These are phyloP conservation scores for Latheticus oryzae DNA, from an alignment of 2,888 invertebrate species.

Conservation along the genomic window DNA sequence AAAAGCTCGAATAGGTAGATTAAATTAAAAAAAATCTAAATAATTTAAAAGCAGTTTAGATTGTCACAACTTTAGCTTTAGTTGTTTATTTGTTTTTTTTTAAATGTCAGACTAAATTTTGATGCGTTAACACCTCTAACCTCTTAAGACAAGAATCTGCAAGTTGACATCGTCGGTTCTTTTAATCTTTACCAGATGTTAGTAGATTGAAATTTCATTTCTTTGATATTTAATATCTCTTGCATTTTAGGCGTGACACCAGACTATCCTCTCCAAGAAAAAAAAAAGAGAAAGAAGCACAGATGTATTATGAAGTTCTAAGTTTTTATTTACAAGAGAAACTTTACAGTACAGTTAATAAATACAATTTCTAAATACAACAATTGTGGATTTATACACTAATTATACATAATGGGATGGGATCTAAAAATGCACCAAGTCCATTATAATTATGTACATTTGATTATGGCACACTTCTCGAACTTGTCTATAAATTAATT, in stretches of 20 bases:
- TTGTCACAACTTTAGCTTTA: too few species aligned
- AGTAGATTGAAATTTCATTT: constrained; percentile 20
- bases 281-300: constrained; percentile 26
- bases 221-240: constrained; percentile 43
- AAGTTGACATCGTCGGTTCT: constrained; percentile 37
- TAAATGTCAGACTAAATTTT: too few species aligned
- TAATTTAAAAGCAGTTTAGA: too few species aligned
- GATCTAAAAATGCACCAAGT: constrained; percentile 17
- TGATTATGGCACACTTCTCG: constrained; percentile 29
- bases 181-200: constrained; percentile 37
- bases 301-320: constrained; percentile 44
- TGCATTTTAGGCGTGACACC: constrained; percentile 48
- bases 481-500: constrained; percentile 11
- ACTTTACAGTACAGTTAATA: constrained; percentile 51
- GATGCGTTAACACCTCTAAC: constrained; percentile 49
- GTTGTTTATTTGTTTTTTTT: too few species aligned
- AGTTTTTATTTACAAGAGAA: constrained; percentile 53
- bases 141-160: constrained; percentile 36
- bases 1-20: too few species aligned
- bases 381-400: constrained; percentile 40
- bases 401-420: constrained; percentile 30
- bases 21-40: too few species aligned
- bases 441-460: constrained; percentile 15
- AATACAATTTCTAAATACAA: constrained; percentile 47
- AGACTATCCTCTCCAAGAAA: too few species aligned